Percentiles rank a stretch among this genome's conserved stretches.
These are phyloP conservation scores for Zeugodacus cucurbitae DNA, from an alignment of 1,140 invertebrate genomes.

Conservation along the genomic window DNA sequence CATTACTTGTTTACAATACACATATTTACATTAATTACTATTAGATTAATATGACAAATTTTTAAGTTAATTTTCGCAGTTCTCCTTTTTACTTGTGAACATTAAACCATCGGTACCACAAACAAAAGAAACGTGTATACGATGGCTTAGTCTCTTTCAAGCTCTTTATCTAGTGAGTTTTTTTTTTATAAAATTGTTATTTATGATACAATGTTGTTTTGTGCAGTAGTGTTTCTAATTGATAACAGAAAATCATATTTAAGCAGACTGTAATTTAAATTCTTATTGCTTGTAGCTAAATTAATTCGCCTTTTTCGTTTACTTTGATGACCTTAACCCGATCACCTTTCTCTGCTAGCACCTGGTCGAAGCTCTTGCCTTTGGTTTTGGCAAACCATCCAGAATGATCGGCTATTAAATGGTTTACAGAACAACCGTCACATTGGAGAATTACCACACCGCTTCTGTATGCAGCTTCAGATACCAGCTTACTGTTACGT, in stretches of 20 bases:
- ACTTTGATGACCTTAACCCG: conserved; percentile 60
- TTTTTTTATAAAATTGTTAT: not conserved
- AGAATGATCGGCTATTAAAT: conserved; percentile 92
- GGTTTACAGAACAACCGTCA: conserved; percentile 85
- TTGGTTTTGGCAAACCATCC: conserved; percentile 85
- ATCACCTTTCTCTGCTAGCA: conserved; percentile 83
- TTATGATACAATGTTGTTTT: not conserved
- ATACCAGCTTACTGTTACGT: conserved; percentile 81
- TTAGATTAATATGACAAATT: not conserved
- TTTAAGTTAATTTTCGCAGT: not conserved
- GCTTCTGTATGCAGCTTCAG: conserved; percentile 84
- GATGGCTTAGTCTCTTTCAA: not conserved
- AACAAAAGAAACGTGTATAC: not conserved
- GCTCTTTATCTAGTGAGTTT: too few relatives aligned
- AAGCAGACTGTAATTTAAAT: not conserved
- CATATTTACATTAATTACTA: not conserved
- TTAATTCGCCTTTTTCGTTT: conserved; percentile 62
- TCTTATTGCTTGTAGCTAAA: conserved; percentile 47
- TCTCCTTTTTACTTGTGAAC: not conserved
- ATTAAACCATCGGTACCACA: not conserved
- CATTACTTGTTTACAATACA: not conserved
- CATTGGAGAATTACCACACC: conserved; percentile 91
- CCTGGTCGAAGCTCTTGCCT: conserved; percentile 82
- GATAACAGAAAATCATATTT: not conserved
- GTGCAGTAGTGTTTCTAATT: not conserved